phyloP scores from a whole-genome alignment of 1,140 invertebrate species.

The Phymorhynchus buccinoides region DNA sequence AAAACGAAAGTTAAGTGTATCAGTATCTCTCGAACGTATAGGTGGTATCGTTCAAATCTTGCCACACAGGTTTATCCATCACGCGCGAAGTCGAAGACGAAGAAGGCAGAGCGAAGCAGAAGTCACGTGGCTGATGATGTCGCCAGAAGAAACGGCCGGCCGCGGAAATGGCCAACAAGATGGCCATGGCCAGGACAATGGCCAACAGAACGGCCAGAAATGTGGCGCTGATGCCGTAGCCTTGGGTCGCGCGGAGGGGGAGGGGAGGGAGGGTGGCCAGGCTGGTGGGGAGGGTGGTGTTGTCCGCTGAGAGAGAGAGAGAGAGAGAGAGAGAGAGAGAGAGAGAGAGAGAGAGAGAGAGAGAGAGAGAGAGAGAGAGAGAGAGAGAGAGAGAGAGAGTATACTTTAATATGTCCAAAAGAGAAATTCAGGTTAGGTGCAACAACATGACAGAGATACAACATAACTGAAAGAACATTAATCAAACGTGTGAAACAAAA shows the following conservation, averaged over 20 bases:
- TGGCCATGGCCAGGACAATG: constrained; percentile 41
- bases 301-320: background rate
- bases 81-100: too few species aligned
- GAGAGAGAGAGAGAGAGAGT: background rate
- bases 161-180: constrained; percentile 40
- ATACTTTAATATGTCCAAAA: too few species aligned
- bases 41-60: constrained; percentile 26
- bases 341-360: background rate
- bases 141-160: constrained; percentile 33
- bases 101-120: constrained; percentile 48
- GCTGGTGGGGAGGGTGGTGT: constrained; percentile 20
- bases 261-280: background rate
- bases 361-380: background rate
- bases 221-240: constrained; percentile 40
- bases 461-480: too few species aligned
- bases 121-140: constrained; percentile 41
- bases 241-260: background rate
- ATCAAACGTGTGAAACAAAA: too few species aligned
- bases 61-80: constrained; percentile 39
- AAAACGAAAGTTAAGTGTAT: too few species aligned
- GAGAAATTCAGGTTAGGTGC: too few species aligned
- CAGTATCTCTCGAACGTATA: background rate
- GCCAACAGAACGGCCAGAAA: constrained; percentile 43
- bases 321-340: background rate
- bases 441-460: too few species aligned